Base-by-base conservation (phyloP, 2,113 vertebrate genomes). In the Saccopteryx leptura region DNA sequence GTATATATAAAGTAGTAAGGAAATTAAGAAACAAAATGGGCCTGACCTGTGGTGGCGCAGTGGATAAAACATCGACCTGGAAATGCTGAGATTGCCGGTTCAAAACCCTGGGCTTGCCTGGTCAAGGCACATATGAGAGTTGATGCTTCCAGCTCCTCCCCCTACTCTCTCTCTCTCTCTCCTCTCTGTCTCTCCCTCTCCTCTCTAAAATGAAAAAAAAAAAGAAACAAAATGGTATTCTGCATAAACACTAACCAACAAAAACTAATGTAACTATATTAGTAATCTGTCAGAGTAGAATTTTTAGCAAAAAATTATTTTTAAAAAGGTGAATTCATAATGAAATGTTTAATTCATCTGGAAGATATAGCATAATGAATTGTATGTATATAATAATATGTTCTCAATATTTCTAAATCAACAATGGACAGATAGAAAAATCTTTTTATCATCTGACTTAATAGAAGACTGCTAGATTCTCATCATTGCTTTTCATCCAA, bases 301-400 rank as follows among this genome's bases (percentile, higher is more conserved):
- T 39, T 75, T 68, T 81, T 7, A n/a, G 26, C 7, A 48, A 66
- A 68, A 81, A 52, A 56, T 33, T 50, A 68, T 26, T 74, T 54
- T 61, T 50, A 60, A 52, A 14, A 72, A 65, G 23, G 1, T 87
- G 26, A 52, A 11, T 76, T 83, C 39, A 87, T 60, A 86, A 60
- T 96, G n/a, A 93, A 90, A 90, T 60, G 72, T 58, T 90, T 92
- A 66, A 58, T 80, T 90, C 18, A 80, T 33, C 14, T 95, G 23
- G 23, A 79, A 88, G 60, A 78, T 39, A 33, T 26, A 21, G 11
- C 1, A 61, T 61, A 69, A 71, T 61, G n/a, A 88, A 56, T 58
- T 78, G 18, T 52, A 81, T 88, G 39, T 78, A 48, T n/a, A 28
- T 63, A 91, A 83, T 88, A 72, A 56, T 46, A 74, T 58, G 26